Percentiles rank a stretch among this genome's conserved stretches.
Conservation (phyloP, 2,888 invertebrate genomes). For the Axea sp. region DNA sequence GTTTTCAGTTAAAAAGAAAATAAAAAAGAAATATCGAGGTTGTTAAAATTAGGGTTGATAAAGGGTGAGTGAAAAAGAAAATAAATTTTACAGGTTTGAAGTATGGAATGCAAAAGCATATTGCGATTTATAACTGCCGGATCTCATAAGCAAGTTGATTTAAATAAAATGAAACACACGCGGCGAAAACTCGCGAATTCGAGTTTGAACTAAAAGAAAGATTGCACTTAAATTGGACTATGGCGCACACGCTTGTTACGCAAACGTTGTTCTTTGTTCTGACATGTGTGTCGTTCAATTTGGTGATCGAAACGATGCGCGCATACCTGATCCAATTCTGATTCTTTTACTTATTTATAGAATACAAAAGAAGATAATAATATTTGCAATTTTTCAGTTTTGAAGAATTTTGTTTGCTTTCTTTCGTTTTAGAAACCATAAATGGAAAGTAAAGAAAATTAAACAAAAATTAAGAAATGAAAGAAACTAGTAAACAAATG, state of each 20-base stretch:
- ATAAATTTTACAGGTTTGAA: background rate
- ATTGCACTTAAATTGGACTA: constrained; percentile 12
- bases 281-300: constrained; percentile 13
- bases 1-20: no score
- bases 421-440: background rate
- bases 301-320: constrained; percentile 25
- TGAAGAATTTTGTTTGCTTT: background rate
- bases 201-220: constrained; percentile 27
- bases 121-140: no score
- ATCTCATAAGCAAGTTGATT: no score
- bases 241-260: constrained; percentile 34
- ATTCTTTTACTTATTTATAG: constrained; percentile 29
- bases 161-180: constrained; percentile 21
- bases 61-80: no score
- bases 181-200: constrained; percentile 20
- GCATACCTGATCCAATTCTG: constrained; percentile 34
- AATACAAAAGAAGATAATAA: background rate
- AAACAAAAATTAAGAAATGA: no score
- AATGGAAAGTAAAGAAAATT: no score
- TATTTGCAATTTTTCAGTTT: no score
- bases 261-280: constrained; percentile 46
- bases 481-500: no score
- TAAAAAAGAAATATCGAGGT: no score
- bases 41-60: no score
- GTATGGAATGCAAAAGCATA: no score